Base-by-base conservation (phyloP, 2,113 vertebrate species). In the Peromyscus californicus region DNA sequence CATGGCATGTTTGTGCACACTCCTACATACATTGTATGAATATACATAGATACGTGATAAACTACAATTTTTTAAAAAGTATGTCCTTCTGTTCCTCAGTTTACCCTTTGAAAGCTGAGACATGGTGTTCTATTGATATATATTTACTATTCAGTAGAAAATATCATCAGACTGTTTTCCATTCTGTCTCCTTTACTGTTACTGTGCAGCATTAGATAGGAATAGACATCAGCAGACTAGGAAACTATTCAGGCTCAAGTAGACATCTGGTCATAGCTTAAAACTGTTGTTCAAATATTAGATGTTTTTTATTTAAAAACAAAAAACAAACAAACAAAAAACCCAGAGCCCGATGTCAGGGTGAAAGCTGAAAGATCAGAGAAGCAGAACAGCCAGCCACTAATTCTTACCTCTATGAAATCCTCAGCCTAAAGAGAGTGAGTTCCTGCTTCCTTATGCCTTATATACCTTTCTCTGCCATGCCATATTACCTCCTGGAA, bases 201-300 rank as follows among this genome's bases (percentile, higher is more conserved):
- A 97, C 98, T 99, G 98, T 99, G 98, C 97, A 98, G 97, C 90
- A 98, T 99, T 98, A 98, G 98, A 99, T 99, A 97, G 95, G 90
- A 92, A 69, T 96, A 91, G 97, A 98, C 98, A 98, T 96, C 98
- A 98, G 48, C 96, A 98, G 98, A 54, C 98, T 93, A 98, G 98
- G 95, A 83, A 98, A 98, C 96, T 97, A 98, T 99, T 99, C 98
- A 98, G 98, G 98, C 98, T 98, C 90, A 92, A 74, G 10, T 76
- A 82, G 76, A 76, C 94, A 70, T 76, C 39, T 76, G 78, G 65
- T 84, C 95, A 92, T 90, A 39, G 88, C 48, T 94, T 65, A 33
- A 7, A 59, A 75, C 51, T 51, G 51, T 11, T 51, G 51, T 51
- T 51, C 9, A 9, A 51, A 51, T 51, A 51, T 51, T 51, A 51